Evolutionary conservation across 2,113 vertebrate species (phyloP), one percentile per base, ranked within the genome.

Genomic region (Saguinus imperator): DNA sequence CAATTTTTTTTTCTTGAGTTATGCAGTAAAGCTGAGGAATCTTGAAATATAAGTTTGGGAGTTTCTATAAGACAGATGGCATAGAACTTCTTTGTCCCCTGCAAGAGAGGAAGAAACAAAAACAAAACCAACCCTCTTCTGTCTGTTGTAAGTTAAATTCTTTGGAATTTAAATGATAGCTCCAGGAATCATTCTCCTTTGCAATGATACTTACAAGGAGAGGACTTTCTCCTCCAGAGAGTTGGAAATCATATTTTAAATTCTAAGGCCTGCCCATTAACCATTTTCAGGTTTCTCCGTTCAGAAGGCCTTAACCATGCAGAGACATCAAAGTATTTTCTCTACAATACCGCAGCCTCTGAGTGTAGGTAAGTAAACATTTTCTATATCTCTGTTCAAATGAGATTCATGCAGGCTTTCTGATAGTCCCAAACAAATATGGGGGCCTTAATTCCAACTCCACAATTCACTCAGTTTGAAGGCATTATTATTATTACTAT

Each of bases 81-180:
- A 29, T 5, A n/a, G 64, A 14, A 90, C 10, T 48, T 40, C 5
- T 55, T 68, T 21, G 0, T 81, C 8, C 73, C 27, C 9, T 86
- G 37, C 8, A 58, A 50, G 29, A 57, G 0, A 72, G 45, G 48
- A 29, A 13, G 27, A 32, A 27, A 61, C 23, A 61, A 11, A 61
- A 61, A 58, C 9, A 52, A 5, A 17, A 18, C 50, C 20, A 40
- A 66, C 57, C 5, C 4, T 45, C 37, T 37, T 29, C 35, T 84
- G 48, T 72, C 29, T 14, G 25, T 20, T 61, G 0, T 57, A 82
- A 95, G 72, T 48, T 48, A 82, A 91, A 73, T 23, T 21, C 35
- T 91, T 72, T 85, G 23, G 43, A 76, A 93, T 93, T 52, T 87
- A 92, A 87, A 94, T 83, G 10, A 72, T 16, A 91, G 17, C 12